Evolutionary conservation across 2,888 invertebrate genomes (phyloP).

Genomic region (Vanessa cardui): DNA sequence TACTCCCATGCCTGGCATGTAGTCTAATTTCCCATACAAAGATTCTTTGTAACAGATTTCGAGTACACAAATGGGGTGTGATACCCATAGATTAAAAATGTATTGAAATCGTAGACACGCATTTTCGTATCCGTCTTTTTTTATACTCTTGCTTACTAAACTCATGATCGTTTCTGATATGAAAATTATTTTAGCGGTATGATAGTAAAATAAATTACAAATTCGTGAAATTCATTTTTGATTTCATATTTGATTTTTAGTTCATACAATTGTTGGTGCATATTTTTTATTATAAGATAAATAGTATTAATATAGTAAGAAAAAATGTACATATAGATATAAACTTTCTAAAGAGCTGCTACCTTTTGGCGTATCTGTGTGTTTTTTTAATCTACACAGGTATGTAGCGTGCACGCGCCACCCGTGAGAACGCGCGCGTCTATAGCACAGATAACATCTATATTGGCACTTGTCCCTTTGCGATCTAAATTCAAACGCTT

Average conservation of each 20-base stretch:
- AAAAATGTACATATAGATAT: not conserved
- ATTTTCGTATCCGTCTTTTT: not conserved
- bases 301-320: not conserved
- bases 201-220: no score
- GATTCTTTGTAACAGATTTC: slow-evolving; percentile 51
- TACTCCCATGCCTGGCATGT: slow-evolving; percentile 16
- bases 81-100: slow-evolving; percentile 36
- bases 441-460: slow-evolving; percentile 55
- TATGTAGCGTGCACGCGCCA: slow-evolving; percentile 50
- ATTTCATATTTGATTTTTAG: no score
- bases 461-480: slow-evolving; percentile 61
- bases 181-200: no score
- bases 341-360: slow-evolving; percentile 3
- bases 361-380: slow-evolving; percentile 15
- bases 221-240: no score
- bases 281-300: no score
- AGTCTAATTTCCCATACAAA: slow-evolving; percentile 51
- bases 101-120: not conserved
- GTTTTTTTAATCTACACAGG: slow-evolving; percentile 38
- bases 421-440: slow-evolving; percentile 58
- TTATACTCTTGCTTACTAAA: not conserved
- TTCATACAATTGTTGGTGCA: no score
- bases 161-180: not conserved
- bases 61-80: slow-evolving; percentile 46
- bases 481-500: slow-evolving; percentile 49